Evolutionary conservation across 2,113 vertebrate genomes (phyloP), one percentile per base, ranked within the genome.

Genomic region (Pelecanoides urinatrix): DNA sequence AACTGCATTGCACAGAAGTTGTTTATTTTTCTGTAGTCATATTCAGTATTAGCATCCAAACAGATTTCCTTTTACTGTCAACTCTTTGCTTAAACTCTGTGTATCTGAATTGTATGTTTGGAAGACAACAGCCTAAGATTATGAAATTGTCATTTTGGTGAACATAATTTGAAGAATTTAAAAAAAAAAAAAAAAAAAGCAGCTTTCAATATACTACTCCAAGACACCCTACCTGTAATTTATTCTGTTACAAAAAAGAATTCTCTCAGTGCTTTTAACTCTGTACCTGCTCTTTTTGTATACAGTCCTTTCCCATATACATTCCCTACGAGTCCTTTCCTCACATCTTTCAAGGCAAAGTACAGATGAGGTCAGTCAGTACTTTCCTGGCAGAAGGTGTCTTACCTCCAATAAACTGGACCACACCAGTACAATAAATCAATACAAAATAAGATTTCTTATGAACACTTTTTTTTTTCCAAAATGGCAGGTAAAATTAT

Each of bases 1-100:
- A 47, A 6, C 9, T 44, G 2, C 1, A 25, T 71, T 92, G 4
- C 10, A 29, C 0, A n/a, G 2, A 20, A 2, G 19, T 67, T 78
- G 5, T 34, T 38, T 92, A 13, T 55, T 73, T 81, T 77, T 56
- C 25, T 52, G 14, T 40, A 56, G 7, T 3, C 9, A 3, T 62
- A 49, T 42, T 44, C 13, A 65, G 13, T 21, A 90, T 12, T 13
- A 58, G 2, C 55, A 53, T 68, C n/a, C 13, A 66, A 66, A 42
- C 10, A 63, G 20, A 7, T 14, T 49, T 80, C 17, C 16, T 74
- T 65, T 55, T 65, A 15, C 4, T 70, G 16, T 29, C 16, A 58
- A 7, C 6, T 44, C 15, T 75, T 53, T 36, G 4, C 22, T 47
- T 67, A n/a, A 72, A 18, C 7, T n/a, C 15, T 27, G 4, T 30